These are phyloP conservation scores for Grus americana DNA, from an alignment of 2,113 vertebrate genomes.

Conservation along the genomic window DNA sequence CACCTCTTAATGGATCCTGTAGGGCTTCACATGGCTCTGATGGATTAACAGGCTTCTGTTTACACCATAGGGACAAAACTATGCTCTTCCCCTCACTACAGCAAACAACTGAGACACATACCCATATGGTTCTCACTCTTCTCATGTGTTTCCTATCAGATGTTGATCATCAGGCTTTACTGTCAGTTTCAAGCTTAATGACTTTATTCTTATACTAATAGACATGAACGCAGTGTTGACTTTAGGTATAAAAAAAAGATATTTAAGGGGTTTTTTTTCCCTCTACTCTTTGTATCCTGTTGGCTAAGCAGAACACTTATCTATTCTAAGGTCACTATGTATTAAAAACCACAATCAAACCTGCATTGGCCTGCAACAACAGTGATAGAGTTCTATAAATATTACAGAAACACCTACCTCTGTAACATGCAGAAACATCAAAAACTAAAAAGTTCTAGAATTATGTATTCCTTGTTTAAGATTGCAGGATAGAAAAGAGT, in stretches of 20 bases:
- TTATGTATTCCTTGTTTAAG: background rate
- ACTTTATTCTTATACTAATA: background rate
- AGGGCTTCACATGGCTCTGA: background rate
- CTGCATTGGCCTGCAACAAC: background rate
- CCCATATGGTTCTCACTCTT: background rate
- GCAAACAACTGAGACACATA: background rate
- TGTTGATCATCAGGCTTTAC: background rate
- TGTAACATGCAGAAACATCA: background rate
- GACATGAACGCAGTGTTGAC: background rate
- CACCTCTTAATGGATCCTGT: background rate
- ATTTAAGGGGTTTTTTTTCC: background rate
- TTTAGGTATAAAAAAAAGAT: background rate
- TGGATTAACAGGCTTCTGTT: background rate
- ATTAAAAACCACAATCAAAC: background rate
- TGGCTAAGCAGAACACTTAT: background rate
- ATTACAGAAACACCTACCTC: background rate
- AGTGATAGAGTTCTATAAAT: background rate
- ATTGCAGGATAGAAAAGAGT: background rate
- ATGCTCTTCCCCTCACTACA: background rate
- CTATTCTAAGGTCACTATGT: background rate
- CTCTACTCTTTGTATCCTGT: background rate
- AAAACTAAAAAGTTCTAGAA: background rate
- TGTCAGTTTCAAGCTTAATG: background rate
- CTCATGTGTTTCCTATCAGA: background rate
- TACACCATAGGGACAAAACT: background rate